phyloP scores from a whole-genome alignment of 1,140 invertebrate genomes.

The Formica selysi region DNA sequence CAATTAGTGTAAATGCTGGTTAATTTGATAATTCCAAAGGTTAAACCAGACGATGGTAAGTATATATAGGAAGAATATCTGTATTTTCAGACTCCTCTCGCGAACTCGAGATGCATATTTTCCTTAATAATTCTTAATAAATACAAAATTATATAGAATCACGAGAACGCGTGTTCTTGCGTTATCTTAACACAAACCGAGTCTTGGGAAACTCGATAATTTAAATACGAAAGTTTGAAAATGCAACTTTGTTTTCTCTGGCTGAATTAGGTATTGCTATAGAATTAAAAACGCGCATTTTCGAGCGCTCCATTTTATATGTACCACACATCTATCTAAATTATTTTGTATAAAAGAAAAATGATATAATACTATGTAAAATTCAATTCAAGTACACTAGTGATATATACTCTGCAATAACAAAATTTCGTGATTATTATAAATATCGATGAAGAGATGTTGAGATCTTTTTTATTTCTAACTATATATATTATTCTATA shows the following conservation, averaged over 20 bases:
- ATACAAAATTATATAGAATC: slow-evolving; percentile 15
- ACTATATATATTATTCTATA: not conserved
- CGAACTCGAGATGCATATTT: slow-evolving; percentile 39
- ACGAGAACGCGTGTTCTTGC: not conserved
- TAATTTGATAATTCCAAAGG: slow-evolving; percentile 86
- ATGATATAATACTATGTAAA: not conserved
- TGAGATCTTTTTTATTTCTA: too few relatives aligned
- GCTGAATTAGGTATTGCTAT: not conserved
- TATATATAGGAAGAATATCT: slow-evolving; percentile 82
- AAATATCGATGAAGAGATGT: not conserved
- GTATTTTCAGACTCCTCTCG: slow-evolving; percentile 70
- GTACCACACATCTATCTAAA: not conserved
- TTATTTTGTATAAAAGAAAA: not conserved
- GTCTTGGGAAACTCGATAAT: slow-evolving; percentile 23
- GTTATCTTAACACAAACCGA: slow-evolving; percentile 11
- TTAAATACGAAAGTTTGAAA: not conserved
- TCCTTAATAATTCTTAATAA: slow-evolving; percentile 11
- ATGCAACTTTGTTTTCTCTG: not conserved
- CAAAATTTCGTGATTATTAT: not conserved
- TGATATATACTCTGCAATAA: not conserved
- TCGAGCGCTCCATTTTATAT: not conserved
- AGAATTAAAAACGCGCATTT: not conserved
- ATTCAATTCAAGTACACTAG: not conserved
- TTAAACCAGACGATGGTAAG: slow-evolving; percentile 85
- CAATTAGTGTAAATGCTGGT: slow-evolving; percentile 85